A percentile compares a stretch with the other conserved stretches of the same genome.
Conservation (phyloP, 2,888 invertebrate species). For the Apotomis turbidana region DNA sequence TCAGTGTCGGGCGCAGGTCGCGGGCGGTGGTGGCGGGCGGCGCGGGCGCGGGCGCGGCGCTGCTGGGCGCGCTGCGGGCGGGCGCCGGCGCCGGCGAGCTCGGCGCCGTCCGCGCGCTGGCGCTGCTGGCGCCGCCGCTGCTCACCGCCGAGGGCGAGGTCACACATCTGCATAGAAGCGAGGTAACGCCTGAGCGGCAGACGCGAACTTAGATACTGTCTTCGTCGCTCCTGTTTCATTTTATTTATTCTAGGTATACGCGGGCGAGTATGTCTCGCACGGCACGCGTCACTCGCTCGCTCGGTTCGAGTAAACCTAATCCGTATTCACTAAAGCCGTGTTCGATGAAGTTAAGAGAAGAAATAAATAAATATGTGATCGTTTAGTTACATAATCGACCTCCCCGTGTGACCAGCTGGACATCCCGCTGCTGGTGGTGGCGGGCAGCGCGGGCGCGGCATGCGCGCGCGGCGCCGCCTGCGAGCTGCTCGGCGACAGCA, state of each 20-base stretch:
- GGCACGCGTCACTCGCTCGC: no score
- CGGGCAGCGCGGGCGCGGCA: constrained; percentile 50
- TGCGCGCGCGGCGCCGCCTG: constrained; percentile 45
- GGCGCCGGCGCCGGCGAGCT: constrained; percentile 48
- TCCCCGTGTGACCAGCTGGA: constrained; percentile 41
- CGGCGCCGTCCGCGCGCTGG: constrained; percentile 75
- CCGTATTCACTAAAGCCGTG: no score
- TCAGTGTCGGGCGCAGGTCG: constrained; percentile 35
- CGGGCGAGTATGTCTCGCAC: no score
- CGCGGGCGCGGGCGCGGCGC: constrained; percentile 56
- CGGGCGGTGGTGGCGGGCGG: constrained; percentile 56
- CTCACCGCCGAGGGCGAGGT: constrained; percentile 85
- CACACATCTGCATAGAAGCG: constrained; percentile 85
- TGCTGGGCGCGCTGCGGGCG: constrained; percentile 50
- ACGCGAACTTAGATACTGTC: no score
- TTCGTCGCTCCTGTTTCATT: no score
- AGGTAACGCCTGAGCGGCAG: constrained; percentile 33
- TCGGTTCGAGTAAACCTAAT: no score
- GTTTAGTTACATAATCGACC: no score
- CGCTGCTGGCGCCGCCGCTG: constrained; percentile 88
- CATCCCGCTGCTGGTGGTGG: constrained; percentile 56
- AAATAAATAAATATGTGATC: no score
- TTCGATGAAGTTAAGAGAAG: no score
- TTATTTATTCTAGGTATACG: no score
- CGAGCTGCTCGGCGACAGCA: constrained; percentile 37